A percentile compares a stretch with the other conserved stretches of the same genome.
Conservation (phyloP, 2,888 invertebrate species). For the Calameuta idolon region DNA sequence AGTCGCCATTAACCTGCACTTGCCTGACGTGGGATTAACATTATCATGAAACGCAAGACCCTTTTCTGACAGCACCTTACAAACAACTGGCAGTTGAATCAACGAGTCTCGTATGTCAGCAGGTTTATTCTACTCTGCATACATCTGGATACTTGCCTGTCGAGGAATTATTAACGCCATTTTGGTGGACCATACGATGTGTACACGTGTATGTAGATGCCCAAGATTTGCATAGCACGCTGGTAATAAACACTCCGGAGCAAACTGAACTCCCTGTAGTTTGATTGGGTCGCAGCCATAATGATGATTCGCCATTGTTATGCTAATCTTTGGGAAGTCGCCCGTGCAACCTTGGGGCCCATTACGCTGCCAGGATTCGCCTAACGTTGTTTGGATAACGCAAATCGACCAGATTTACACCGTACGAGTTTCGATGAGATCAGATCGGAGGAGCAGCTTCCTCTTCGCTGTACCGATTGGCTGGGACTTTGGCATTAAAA, state of each 20-base stretch:
- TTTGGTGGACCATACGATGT: not conserved
- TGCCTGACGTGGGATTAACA: not conserved
- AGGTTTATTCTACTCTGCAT: not conserved
- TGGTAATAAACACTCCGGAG: constrained; percentile 57
- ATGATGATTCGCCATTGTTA: constrained; percentile 61
- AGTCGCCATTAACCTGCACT: not conserved
- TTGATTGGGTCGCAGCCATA: constrained; percentile 62
- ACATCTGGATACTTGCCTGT: not conserved
- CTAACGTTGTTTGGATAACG: constrained; percentile 44
- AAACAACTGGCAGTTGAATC: not conserved
- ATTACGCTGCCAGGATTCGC: constrained; percentile 36
- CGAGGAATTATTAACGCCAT: not conserved
- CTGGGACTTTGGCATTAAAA: not conserved
- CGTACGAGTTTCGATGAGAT: not conserved
- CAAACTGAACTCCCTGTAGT: constrained; percentile 56
- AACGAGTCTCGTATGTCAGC: not conserved
- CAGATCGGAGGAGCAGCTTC: not conserved
- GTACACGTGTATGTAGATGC: not conserved
- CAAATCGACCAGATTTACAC: constrained; percentile 37
- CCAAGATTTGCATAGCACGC: constrained; percentile 31
- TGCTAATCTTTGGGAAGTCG: constrained; percentile 58
- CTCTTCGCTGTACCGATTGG: not conserved
- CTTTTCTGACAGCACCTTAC: not conserved
- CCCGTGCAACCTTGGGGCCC: constrained; percentile 49
- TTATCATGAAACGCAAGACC: not conserved